Conservation (phyloP, 2,888 invertebrate species). For the Leptopterna dolabrata region DNA sequence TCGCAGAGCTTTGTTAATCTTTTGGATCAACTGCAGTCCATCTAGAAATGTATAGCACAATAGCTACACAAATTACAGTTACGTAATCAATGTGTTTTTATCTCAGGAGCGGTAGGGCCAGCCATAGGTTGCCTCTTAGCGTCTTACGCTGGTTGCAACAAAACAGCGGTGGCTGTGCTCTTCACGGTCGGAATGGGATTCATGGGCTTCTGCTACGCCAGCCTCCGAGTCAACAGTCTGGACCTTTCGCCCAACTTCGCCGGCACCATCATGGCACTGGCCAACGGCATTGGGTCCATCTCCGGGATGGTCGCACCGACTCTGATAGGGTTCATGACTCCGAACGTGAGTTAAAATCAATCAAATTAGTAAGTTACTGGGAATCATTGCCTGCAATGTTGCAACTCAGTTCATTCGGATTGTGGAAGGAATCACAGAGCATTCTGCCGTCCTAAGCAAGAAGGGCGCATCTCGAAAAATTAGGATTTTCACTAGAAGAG, state of each 20-base stretch:
- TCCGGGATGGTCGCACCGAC: constrained; percentile 75
- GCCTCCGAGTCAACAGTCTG: constrained; percentile 75
- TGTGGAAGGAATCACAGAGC: too few relatives aligned
- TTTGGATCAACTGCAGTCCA: background rate
- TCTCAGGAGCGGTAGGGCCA: constrained; percentile 73
- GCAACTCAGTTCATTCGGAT: too few relatives aligned
- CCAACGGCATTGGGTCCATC: constrained; percentile 74
- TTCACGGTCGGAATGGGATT: constrained; percentile 75
- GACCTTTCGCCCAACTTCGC: constrained; percentile 76
- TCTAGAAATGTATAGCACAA: too few relatives aligned
- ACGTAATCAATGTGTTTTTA: too few relatives aligned
- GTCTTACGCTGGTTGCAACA: constrained; percentile 74
- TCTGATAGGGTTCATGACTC: constrained; percentile 72
- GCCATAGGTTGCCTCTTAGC: constrained; percentile 74
- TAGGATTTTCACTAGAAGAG: too few relatives aligned
- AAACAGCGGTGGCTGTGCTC: constrained; percentile 68
- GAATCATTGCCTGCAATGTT: too few relatives aligned
- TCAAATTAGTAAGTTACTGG: too few relatives aligned
- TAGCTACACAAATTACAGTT: too few relatives aligned
- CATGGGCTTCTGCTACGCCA: constrained; percentile 78
- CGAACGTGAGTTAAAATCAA: constrained; percentile 66
- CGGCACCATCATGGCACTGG: constrained; percentile 73
- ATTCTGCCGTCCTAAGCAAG: too few relatives aligned
- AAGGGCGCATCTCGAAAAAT: too few relatives aligned
- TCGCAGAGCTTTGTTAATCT: background rate